Conservation (phyloP, 2,888 invertebrate genomes). For the Chrysolina americana region DNA sequence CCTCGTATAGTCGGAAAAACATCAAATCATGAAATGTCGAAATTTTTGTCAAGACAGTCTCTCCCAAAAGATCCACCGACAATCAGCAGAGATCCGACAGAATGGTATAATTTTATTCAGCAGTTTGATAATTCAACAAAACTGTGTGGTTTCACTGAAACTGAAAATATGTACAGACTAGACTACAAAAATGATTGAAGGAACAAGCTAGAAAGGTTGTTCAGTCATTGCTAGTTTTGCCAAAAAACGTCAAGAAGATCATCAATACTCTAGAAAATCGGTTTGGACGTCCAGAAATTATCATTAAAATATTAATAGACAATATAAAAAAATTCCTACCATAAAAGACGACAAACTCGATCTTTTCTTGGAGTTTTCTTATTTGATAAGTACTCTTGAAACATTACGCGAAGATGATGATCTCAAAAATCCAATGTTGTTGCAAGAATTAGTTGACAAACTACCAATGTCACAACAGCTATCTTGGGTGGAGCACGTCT, state of each 20-base stretch:
- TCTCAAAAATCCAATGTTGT: not conserved
- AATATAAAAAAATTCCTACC: not conserved
- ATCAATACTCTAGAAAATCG: not conserved
- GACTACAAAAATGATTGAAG: constrained; percentile 20
- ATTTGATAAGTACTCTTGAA: not conserved
- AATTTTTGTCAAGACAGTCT: not conserved
- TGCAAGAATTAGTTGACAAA: not conserved
- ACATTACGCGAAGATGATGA: not conserved
- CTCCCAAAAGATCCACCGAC: not conserved
- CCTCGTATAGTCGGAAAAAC: not conserved
- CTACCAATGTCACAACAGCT: not conserved
- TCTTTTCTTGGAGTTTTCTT: not conserved
- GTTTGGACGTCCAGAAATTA: not conserved
- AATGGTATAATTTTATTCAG: not conserved
- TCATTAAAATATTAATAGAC: not conserved
- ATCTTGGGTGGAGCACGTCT: not conserved
- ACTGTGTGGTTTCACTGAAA: constrained; percentile 11
- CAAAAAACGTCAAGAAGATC: not conserved
- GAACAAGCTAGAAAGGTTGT: not conserved
- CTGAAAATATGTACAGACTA: constrained; percentile 23
- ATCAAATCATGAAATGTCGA: not conserved
- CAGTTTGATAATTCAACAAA: constrained; percentile 3
- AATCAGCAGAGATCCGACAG: not conserved
- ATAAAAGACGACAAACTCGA: not conserved
- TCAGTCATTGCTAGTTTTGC: constrained; percentile 19